phyloP scores from a whole-genome alignment of 2,797 vertebrate genomes.

The Hephaestus fuliginosus region DNA sequence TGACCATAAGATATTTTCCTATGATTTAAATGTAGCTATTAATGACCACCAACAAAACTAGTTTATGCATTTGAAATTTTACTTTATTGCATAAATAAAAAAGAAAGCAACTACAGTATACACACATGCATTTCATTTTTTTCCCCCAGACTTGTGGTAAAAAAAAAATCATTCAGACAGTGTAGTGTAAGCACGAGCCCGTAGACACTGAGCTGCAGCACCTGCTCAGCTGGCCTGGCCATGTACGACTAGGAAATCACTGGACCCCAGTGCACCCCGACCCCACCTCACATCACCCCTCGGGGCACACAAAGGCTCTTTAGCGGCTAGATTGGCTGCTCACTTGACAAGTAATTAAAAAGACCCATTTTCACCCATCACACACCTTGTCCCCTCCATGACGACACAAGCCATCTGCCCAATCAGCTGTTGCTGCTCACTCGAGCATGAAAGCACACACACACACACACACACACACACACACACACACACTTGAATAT shows the following conservation, averaged over 20 bases:
- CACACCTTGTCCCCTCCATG: slow-evolving; percentile 82
- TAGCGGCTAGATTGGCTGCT: slow-evolving; percentile 85
- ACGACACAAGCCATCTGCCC: slow-evolving; percentile 92
- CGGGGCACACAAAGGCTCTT: slow-evolving; percentile 69
- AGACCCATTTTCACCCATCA: slow-evolving; percentile 90
- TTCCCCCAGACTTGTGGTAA: neutral
- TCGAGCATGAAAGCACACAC: slow-evolving; percentile 48
- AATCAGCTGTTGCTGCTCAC: slow-evolving; percentile 86
- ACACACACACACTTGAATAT: neutral
- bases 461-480: slow-evolving; percentile 13
- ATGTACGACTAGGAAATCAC: slow-evolving; percentile 29
- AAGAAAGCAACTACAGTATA: neutral
- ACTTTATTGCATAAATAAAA: neutral
- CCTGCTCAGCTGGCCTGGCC: slow-evolving; percentile 40
- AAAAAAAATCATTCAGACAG: neutral
- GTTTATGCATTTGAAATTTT: neutral
- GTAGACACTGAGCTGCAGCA: slow-evolving; percentile 28
- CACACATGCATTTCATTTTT: neutral
- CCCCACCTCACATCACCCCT: slow-evolving; percentile 20
- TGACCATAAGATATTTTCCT: neutral
- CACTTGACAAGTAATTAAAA: slow-evolving; percentile 96
- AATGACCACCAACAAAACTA: neutral
- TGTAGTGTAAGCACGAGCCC: slow-evolving; percentile 1
- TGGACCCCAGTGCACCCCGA: slow-evolving; percentile 26
- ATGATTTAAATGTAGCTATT: neutral